Evolutionary conservation across 2,888 invertebrate genomes (phyloP).

Genomic region (Drosophila bunnanda): DNA sequence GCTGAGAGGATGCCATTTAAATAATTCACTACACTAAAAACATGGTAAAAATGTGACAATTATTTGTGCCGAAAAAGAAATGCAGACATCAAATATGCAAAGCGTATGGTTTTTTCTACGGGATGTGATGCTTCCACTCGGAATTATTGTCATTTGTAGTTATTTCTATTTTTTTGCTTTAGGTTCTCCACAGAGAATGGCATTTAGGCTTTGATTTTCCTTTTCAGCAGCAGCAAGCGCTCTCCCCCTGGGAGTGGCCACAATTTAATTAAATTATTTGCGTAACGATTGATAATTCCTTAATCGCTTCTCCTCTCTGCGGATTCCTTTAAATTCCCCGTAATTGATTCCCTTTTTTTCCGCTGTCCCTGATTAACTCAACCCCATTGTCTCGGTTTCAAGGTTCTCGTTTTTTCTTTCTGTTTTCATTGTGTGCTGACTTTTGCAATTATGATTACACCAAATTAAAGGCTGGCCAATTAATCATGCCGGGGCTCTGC

Average conservation of each 20-base stretch:
- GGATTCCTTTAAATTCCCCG: not conserved
- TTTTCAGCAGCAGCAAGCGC: not conserved
- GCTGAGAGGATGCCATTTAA: not conserved
- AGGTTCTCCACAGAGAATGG: too few species aligned
- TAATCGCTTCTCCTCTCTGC: not conserved
- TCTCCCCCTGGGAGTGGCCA: not conserved
- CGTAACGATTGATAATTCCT: slow-evolving; percentile 10
- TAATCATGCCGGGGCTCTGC: slow-evolving; percentile 30
- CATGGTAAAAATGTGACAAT: slow-evolving; percentile 13
- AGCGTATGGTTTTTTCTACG: not conserved
- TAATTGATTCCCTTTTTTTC: slow-evolving; percentile 20
- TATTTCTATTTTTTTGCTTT: too few species aligned
- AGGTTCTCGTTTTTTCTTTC: not conserved
- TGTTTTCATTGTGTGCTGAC: slow-evolving; percentile 21
- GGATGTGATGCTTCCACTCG: not conserved
- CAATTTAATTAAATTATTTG: slow-evolving; percentile 9
- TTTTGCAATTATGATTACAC: slow-evolving; percentile 43
- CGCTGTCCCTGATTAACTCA: slow-evolving; percentile 21
- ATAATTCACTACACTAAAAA: slow-evolving; percentile 20
- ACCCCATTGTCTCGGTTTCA: slow-evolving; percentile 13
- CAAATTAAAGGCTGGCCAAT: slow-evolving; percentile 43
- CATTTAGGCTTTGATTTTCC: not conserved
- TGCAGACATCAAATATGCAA: not conserved
- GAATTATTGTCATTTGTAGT: not conserved
- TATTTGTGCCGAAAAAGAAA: not conserved